Percentiles rank a stretch among this genome's conserved stretches.
phyloP scores from a whole-genome alignment of 2,113 vertebrate species.

The Mionectes macconnelli region DNA sequence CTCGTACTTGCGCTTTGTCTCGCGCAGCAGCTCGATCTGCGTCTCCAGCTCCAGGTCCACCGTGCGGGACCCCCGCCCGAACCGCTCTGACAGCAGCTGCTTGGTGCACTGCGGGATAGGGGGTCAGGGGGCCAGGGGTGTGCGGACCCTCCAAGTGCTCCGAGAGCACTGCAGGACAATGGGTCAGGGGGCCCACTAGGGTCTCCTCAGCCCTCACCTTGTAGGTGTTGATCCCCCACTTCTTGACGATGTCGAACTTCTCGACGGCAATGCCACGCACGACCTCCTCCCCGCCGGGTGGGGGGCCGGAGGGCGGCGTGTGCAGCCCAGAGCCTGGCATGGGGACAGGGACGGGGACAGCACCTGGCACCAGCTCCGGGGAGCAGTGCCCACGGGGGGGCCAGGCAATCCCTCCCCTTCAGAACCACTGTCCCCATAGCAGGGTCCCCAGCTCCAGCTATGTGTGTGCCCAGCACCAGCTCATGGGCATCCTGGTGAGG shows the following conservation, averaged over 20 bases:
- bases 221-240: conserved; percentile 97
- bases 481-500: accelerated
- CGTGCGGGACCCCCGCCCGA: conserved; percentile 91
- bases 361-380: not conserved
- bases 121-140: not conserved
- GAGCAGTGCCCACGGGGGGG: not conserved
- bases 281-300: conserved; percentile 78
- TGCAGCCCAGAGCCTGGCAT: conserved; percentile 85
- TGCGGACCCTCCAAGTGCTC: conserved; percentile 84
- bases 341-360: not conserved
- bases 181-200: accelerated
- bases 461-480: not conserved
- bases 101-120: conserved; percentile 84
- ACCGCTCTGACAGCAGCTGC: conserved; percentile 93
- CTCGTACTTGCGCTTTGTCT: conserved; percentile 96
- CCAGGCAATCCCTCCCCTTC: not conserved
- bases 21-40: conserved; percentile 92
- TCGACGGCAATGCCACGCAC: conserved; percentile 89
- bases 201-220: conserved; percentile 77
- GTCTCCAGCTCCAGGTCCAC: conserved; percentile 96
- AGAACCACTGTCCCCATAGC: not conserved
- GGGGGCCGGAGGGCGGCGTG: conserved; percentile 75
- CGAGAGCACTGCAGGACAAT: conserved; percentile 76
- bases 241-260: conserved; percentile 92
- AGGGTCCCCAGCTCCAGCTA: not conserved